Evolutionary conservation across 1,140 invertebrate genomes (phyloP).

Genomic region (Drosophila ananassae): DNA sequence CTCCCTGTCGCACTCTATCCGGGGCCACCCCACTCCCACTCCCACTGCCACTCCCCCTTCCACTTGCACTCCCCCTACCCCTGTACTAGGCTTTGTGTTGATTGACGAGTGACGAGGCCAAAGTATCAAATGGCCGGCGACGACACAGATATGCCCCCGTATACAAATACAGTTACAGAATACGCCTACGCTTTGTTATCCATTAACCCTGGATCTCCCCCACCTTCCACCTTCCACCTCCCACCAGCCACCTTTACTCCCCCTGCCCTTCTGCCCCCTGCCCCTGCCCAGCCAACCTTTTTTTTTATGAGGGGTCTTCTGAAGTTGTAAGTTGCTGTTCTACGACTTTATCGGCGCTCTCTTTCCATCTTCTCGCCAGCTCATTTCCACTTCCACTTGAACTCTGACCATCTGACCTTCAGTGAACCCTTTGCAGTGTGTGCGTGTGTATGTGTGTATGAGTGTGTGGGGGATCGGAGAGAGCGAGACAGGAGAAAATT

Average conservation of each 20-base stretch:
- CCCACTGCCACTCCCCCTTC: not conserved
- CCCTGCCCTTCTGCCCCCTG: slow-evolving; percentile 2
- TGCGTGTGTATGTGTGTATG: slow-evolving; percentile 19
- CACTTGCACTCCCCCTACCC: not conserved
- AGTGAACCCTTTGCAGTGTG: slow-evolving; percentile 69
- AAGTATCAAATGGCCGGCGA: slow-evolving; percentile 74
- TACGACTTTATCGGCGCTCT: slow-evolving; percentile 42
- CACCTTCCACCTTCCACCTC: not conserved
- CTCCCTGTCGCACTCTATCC: not conserved
- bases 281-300: no score
- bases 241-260: not conserved
- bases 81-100: slow-evolving; percentile 17
- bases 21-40: slow-evolving; percentile 1
- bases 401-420: slow-evolving; percentile 83
- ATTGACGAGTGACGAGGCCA: slow-evolving; percentile 69
- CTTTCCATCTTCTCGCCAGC: slow-evolving; percentile 29
- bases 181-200: slow-evolving; percentile 47
- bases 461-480: slow-evolving; percentile 12
- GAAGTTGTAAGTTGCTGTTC: slow-evolving; percentile 37
- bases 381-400: slow-evolving; percentile 62
- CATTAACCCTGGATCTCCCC: slow-evolving; percentile 7
- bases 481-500: not conserved
- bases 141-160: slow-evolving; percentile 67
- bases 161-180: slow-evolving; percentile 40
- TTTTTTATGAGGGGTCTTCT: no score